Evolutionary conservation across 2,888 invertebrate genomes (phyloP), one percentile per base, ranked within the genome.

Genomic region (Synanthedon vespiformis): DNA sequence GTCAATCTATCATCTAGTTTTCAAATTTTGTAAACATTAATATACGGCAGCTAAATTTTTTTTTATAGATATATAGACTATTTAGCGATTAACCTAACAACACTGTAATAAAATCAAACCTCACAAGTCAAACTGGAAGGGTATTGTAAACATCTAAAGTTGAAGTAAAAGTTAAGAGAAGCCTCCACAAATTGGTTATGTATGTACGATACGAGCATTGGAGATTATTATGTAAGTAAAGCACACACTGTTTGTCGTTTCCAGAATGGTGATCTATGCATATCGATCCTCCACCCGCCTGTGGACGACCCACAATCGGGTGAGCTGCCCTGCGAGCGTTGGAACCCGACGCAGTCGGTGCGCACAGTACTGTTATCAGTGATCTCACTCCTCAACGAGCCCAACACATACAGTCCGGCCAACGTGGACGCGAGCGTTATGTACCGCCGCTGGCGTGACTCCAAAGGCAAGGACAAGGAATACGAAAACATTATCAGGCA

Each of bases 311-410:
- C 99, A 41, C 99, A 99, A 77, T 98, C 97, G 67, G 99, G 99
- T 27, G 99, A 99, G 82, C 85, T 99, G 69, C 98, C 99, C 0
- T 99, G 98, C 86, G 99, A 99, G 87, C 93, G 99, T 81, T 99
- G 99, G 99, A 99, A 99, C 90, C 99, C 99, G 53, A 99, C 99
- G 62, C 99, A 99, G 89, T 99, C 96, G 73, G 99, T 99, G 73
- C 95, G 98, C 79, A 99, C 99, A 52, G 97, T 99, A 69, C 90
- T 99, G 61, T 90, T 99, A 57, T 99, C 98, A 57, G 99, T 99
- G 65, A 99, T 99, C 74, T 99, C 99, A 13, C 90, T 99, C 61
- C 90, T 99, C 71, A 99, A 99, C 89, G 99, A 99, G 89, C 99
- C 99, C 60, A 99, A 99, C 89, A 99, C 99, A 60, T 99, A 94